These are phyloP conservation scores for Euplagia quadripunctaria DNA, from an alignment of 2,888 invertebrate species.

Conservation along the genomic window DNA sequence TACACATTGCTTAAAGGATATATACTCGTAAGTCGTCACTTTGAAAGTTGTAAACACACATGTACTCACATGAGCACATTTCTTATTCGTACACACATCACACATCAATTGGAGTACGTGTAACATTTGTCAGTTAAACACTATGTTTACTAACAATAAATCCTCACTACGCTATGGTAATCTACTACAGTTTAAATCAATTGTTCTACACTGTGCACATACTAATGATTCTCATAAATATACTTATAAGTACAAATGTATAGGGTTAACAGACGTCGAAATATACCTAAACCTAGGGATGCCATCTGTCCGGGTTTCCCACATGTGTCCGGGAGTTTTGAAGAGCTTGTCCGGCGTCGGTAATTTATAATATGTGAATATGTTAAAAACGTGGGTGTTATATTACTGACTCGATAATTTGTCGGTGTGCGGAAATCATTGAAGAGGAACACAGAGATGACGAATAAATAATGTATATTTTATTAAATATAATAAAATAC, in stretches of 20 bases:
- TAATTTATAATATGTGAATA: too few relatives aligned
- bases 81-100: slow-evolving; percentile 4
- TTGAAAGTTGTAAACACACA: not conserved
- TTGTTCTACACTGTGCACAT: slow-evolving; percentile 32
- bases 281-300: not conserved
- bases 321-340: too few relatives aligned
- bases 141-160: slow-evolving; percentile 49
- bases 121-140: slow-evolving; percentile 7
- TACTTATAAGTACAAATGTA: not conserved
- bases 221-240: slow-evolving; percentile 20
- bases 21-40: not conserved
- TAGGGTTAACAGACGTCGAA: not conserved
- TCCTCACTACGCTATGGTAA: slow-evolving; percentile 30
- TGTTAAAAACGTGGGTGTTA: too few relatives aligned
- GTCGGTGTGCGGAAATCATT: too few relatives aligned
- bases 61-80: not conserved
- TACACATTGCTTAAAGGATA: too few relatives aligned
- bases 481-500: too few relatives aligned
- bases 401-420: too few relatives aligned
- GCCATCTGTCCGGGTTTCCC: too few relatives aligned
- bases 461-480: not conserved
- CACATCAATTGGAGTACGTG: slow-evolving; percentile 7
- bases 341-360: too few relatives aligned
- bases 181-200: slow-evolving; percentile 45
- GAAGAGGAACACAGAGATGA: too few relatives aligned